These are phyloP conservation scores for Otolemur crassicaudatus DNA, from an alignment of 2,797 vertebrate genomes.

Conservation along the genomic window DNA sequence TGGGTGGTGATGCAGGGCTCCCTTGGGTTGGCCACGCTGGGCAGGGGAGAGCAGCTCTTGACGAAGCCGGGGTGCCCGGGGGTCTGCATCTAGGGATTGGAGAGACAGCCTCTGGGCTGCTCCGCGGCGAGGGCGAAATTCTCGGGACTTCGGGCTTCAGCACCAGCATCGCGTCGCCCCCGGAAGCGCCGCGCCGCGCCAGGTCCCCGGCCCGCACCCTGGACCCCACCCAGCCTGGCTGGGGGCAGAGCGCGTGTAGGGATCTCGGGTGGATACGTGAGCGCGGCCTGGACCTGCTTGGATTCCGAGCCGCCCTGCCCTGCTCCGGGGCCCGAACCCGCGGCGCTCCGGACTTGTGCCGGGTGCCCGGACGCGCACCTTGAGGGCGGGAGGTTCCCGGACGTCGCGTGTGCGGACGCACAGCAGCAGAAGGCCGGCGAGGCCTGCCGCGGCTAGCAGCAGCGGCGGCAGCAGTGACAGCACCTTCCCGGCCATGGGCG, in stretches of 20 bases:
- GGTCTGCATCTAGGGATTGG: neutral
- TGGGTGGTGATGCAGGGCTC: neutral
- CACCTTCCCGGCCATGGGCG: conserved; percentile 86
- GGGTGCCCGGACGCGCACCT: conserved; percentile 87
- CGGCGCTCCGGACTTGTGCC: neutral
- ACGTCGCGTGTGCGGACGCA: conserved; percentile 89
- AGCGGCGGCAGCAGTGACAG: conserved; percentile 78
- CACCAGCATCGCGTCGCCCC: neutral
- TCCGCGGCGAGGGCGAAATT: neutral
- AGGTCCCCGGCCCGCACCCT: rapidly evolving
- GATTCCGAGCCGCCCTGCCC: neutral
- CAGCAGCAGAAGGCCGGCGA: conserved; percentile 92
- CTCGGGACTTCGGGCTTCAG: neutral
- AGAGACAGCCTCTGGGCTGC: neutral
- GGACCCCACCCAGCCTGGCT: neutral
- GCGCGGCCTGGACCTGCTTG: neutral
- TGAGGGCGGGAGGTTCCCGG: conserved; percentile 88
- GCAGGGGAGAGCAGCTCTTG: neutral
- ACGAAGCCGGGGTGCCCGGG: neutral
- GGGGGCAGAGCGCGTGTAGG: neutral
- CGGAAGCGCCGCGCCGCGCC: conserved; percentile 26
- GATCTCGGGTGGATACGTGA: neutral
- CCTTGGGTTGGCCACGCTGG: neutral
- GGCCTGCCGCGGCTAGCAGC: conserved; percentile 88
- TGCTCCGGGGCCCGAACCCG: neutral